These are phyloP conservation scores for Echeneis naucrates DNA, from an alignment of 2,797 vertebrate species.

Conservation along the genomic window DNA sequence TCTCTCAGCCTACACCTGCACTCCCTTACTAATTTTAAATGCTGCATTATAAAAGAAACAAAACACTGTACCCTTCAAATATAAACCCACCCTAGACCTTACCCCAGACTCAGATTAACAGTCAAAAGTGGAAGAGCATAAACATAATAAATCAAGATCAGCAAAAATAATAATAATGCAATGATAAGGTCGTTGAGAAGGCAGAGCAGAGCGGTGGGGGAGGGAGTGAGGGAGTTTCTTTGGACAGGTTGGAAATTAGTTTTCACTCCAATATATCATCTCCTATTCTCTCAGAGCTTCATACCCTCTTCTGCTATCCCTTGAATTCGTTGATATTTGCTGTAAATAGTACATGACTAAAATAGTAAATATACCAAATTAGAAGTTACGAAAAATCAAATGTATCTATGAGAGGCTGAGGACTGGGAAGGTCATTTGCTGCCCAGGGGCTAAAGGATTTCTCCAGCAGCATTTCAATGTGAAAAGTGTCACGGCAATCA, in stretches of 20 bases:
- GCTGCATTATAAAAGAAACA: constrained; percentile 8
- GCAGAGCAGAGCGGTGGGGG: constrained; percentile 65
- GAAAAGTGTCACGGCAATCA: constrained; percentile 66
- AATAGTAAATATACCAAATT: constrained; percentile 81
- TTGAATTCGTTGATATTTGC: constrained; percentile 70
- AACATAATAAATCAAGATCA: constrained; percentile 83
- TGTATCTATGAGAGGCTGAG: constrained; percentile 61
- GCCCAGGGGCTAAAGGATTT: constrained; percentile 68
- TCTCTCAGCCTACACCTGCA: constrained; percentile 25
- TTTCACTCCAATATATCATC: constrained; percentile 85
- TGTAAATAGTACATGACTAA: constrained; percentile 79
- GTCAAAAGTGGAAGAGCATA: constrained; percentile 70
- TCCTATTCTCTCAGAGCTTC: constrained; percentile 78
- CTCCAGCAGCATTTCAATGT: constrained; percentile 69
- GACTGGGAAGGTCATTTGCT: constrained; percentile 66
- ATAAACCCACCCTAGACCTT: constrained; percentile 56
- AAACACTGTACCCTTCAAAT: constrained; percentile 56
- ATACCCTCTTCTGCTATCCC: constrained; percentile 68
- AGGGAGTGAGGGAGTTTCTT: constrained; percentile 63
- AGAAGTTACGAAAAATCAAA: constrained; percentile 77
- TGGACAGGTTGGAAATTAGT: constrained; percentile 84
- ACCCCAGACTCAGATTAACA: constrained; percentile 66
- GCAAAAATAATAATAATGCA: constrained; percentile 80
- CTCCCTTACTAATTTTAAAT: constrained; percentile 39
- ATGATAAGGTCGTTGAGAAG: constrained; percentile 78